phyloP scores from a whole-genome alignment of 2,888 invertebrate species.

The Entomobrya proxima region DNA sequence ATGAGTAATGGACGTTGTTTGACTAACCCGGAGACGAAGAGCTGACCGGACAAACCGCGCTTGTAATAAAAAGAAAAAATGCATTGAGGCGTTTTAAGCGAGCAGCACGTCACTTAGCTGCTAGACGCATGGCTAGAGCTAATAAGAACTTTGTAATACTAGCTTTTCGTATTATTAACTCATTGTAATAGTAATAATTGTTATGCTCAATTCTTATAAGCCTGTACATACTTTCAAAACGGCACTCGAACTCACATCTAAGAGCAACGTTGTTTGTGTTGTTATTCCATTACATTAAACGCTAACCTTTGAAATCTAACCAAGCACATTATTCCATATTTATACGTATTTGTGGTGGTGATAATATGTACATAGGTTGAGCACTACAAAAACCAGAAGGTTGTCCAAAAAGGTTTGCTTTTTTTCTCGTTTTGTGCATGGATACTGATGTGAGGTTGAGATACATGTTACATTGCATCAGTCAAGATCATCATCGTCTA shows the following conservation, averaged over 20 bases:
- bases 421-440: slow-evolving; percentile 31
- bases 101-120: slow-evolving; percentile 7
- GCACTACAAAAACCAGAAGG: slow-evolving; percentile 37
- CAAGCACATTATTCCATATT: slow-evolving; percentile 57
- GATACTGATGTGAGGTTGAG: slow-evolving; percentile 52
- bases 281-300: slow-evolving; percentile 57
- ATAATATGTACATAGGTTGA: slow-evolving; percentile 43
- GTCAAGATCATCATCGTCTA: slow-evolving; percentile 1
- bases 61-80: too few species aligned
- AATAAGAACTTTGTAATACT: background rate
- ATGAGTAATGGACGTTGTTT: too few species aligned
- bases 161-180: slow-evolving; percentile 9
- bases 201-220: background rate
- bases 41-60: slow-evolving; percentile 17
- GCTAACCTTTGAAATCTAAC: slow-evolving; percentile 41
- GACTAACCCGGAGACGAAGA: background rate
- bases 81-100: slow-evolving; percentile 17
- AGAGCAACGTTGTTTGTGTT: slow-evolving; percentile 40
- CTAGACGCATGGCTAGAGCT: background rate
- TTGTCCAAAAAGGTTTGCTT: slow-evolving; percentile 60
- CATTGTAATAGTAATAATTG: slow-evolving; percentile 14
- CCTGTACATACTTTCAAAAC: background rate
- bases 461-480: slow-evolving; percentile 35
- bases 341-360: slow-evolving; percentile 58
- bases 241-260: slow-evolving; percentile 1